Evolutionary conservation across 2,113 vertebrate species (phyloP).

Genomic region (Gallinago jamesoni): DNA sequence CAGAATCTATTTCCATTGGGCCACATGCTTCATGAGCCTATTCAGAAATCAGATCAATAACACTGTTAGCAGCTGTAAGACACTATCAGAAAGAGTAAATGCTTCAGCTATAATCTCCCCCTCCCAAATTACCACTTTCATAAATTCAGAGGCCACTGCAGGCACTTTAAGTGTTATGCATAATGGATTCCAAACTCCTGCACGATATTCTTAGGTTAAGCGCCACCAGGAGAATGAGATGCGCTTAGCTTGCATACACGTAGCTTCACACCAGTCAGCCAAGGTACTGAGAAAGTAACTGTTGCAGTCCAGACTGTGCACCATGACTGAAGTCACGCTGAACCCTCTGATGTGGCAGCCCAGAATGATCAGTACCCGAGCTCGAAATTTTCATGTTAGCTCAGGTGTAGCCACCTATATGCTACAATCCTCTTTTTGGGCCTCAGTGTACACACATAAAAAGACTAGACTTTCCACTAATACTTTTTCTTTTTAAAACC

Average conservation of each 20-base stretch:
- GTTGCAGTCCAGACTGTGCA: neutral
- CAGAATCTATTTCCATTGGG: conserved; percentile 97
- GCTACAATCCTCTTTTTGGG: neutral
- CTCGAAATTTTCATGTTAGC: neutral
- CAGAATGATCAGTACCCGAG: neutral
- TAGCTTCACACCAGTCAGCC: neutral
- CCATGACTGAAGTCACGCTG: neutral
- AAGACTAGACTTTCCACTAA: neutral
- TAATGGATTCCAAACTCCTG: neutral
- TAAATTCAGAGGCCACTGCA: neutral
- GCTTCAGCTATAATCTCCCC: neutral
- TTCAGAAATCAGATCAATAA: neutral
- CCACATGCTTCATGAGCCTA: conserved; percentile 98
- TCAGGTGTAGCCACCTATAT: neutral
- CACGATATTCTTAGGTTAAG: neutral
- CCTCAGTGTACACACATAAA: neutral
- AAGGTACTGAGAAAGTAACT: neutral
- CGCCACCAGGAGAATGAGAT: neutral
- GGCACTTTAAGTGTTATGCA: neutral
- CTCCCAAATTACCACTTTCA: neutral
- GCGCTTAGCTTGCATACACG: no score
- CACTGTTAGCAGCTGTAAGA: neutral
- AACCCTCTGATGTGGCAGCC: neutral
- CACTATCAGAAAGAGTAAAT: neutral
- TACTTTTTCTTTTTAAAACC: neutral